phyloP scores from a whole-genome alignment of 2,113 vertebrate species.

The Cyphomyrus plagiostoma region DNA sequence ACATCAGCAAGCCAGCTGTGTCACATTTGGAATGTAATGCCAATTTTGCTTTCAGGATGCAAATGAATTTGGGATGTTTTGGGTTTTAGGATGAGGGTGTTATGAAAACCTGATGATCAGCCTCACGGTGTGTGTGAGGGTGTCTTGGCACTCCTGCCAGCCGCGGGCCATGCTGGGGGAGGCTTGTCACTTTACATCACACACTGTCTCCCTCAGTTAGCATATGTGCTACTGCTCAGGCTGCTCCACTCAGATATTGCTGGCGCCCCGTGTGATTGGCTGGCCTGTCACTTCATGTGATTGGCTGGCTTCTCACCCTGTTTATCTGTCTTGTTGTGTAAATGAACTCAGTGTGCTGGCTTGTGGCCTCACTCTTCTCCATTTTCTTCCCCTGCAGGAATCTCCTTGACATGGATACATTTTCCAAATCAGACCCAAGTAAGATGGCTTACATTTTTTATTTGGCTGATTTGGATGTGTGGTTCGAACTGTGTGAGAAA shows the following conservation, averaged over 20 bases:
- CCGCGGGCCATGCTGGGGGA: background rate
- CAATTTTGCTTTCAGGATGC: background rate
- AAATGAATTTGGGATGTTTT: too few species aligned
- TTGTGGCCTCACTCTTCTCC: constrained; percentile 17
- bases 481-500: background rate
- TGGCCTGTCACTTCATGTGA: background rate
- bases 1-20: background rate
- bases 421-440: constrained; percentile 94
- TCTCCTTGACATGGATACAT: constrained; percentile 88
- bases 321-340: background rate
- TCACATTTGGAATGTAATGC: background rate
- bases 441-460: constrained; percentile 54
- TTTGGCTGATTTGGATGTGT: background rate
- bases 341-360: background rate
- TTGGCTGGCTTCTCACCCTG: background rate
- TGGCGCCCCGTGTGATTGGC: background rate
- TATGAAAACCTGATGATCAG: background rate
- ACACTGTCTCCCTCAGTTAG: constrained; percentile 1
- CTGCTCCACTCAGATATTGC: background rate
- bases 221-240: background rate
- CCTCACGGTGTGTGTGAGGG: background rate
- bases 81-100: background rate
- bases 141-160: background rate
- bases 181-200: background rate
- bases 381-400: constrained; percentile 47